Conservation (phyloP, 2,888 invertebrate species). For the Spicauda simplicius region DNA sequence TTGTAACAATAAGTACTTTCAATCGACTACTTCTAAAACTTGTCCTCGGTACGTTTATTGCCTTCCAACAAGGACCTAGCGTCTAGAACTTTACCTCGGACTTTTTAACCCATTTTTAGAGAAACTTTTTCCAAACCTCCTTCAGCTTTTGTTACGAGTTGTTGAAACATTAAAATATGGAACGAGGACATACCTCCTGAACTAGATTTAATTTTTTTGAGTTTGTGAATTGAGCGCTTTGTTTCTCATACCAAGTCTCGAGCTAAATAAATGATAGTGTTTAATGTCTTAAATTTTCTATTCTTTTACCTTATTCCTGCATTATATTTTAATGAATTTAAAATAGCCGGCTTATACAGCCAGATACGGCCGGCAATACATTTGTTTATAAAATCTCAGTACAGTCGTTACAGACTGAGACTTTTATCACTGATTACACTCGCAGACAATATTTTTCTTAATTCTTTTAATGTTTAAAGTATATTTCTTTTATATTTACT, state of each 20-base stretch:
- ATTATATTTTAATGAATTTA: too few species aligned
- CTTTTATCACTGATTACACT: too few species aligned
- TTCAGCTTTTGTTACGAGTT: constrained; percentile 38
- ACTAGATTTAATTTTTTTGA: constrained; percentile 35
- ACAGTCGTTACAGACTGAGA: too few species aligned
- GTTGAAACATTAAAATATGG: constrained; percentile 41
- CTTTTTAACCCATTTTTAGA: constrained; percentile 40
- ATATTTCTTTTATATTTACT: too few species aligned
- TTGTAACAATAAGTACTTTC: constrained; percentile 47
- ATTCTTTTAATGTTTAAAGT: too few species aligned
- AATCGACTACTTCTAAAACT: constrained; percentile 25
- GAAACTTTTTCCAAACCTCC: constrained; percentile 34
- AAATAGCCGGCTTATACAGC: too few species aligned
- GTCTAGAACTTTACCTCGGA: constrained; percentile 35
- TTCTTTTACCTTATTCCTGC: too few species aligned
- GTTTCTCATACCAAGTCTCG: constrained; percentile 2
- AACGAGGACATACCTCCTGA: constrained; percentile 38
- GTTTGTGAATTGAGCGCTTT: constrained; percentile 11
- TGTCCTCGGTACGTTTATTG: constrained; percentile 37
- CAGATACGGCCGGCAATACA: too few species aligned
- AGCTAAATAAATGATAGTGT: too few species aligned
- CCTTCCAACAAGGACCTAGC: constrained; percentile 38
- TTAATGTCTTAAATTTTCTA: not conserved
- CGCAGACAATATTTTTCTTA: too few species aligned
- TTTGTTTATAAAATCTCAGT: too few species aligned